Evolutionary conservation across 2,113 vertebrate species (phyloP).

Genomic region (Podarcis muralis): DNA sequence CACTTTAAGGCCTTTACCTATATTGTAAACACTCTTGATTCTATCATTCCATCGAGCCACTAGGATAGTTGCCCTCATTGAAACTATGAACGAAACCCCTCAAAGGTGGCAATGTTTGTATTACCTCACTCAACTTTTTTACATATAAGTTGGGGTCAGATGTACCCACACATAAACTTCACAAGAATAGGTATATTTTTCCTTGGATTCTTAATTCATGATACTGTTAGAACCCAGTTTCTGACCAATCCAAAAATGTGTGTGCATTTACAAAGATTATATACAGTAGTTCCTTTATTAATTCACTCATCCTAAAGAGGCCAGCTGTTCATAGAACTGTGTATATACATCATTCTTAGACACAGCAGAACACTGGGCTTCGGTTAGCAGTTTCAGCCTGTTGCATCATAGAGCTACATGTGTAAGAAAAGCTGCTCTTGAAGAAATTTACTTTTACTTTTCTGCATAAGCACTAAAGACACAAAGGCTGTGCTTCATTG

Average conservation of each 20-base stretch:
- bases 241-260: fast-evolving
- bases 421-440: not conserved
- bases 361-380: not conserved
- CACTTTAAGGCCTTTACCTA: not conserved
- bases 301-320: fast-evolving
- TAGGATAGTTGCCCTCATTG: not conserved
- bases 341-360: not conserved
- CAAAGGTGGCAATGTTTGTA: not conserved
- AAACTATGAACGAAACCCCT: not conserved
- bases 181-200: not conserved
- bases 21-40: not conserved
- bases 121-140: not conserved
- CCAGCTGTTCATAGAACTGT: not conserved
- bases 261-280: fast-evolving
- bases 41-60: not conserved
- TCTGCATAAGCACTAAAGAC: not conserved
- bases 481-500: not conserved
- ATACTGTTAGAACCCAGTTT: not conserved
- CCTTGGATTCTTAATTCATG: no score
- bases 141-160: not conserved
- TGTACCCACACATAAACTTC: not conserved
- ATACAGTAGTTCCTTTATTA: fast-evolving
- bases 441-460: not conserved
- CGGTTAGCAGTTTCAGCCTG: no score
- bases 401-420: not conserved